phyloP scores from a whole-genome alignment of 2,888 invertebrate genomes.

The Tethea ocularis region DNA sequence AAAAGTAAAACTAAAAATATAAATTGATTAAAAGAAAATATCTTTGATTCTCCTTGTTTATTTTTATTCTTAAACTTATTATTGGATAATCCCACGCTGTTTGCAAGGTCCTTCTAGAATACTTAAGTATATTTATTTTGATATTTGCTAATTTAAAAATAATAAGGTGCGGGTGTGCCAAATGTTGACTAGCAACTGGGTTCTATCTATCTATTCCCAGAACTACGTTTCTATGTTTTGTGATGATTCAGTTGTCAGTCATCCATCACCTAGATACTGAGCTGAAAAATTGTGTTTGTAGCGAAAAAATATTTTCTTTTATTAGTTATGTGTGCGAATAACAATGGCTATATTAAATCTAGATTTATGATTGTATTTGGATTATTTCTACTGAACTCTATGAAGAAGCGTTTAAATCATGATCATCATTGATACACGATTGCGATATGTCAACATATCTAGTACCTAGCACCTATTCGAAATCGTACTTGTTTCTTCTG shows the following conservation, averaged over 20 bases:
- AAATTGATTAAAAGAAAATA: no score
- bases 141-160: neutral
- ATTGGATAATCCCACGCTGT: slow-evolving; percentile 48
- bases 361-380: neutral
- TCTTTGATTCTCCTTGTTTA: no score
- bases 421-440: neutral
- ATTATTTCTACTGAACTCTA: neutral
- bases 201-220: slow-evolving; percentile 20
- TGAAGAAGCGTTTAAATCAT: no score
- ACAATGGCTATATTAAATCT: neutral
- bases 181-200: slow-evolving; percentile 37
- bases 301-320: neutral
- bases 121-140: slow-evolving; percentile 19
- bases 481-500: slow-evolving; percentile 3
- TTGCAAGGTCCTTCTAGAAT: slow-evolving; percentile 51
- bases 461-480: neutral
- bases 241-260: slow-evolving; percentile 1
- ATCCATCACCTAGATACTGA: neutral
- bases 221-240: neutral
- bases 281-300: neutral
- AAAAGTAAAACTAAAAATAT: no score
- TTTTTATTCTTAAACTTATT: slow-evolving; percentile 46
- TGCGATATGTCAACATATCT: neutral
- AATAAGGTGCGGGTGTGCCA: slow-evolving; percentile 31
- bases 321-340: neutral